A percentile compares a stretch with the other conserved stretches of the same genome.
These are phyloP conservation scores for Laticauda laticaudata DNA, from an alignment of 2,113 vertebrate species.

Conservation along the genomic window DNA sequence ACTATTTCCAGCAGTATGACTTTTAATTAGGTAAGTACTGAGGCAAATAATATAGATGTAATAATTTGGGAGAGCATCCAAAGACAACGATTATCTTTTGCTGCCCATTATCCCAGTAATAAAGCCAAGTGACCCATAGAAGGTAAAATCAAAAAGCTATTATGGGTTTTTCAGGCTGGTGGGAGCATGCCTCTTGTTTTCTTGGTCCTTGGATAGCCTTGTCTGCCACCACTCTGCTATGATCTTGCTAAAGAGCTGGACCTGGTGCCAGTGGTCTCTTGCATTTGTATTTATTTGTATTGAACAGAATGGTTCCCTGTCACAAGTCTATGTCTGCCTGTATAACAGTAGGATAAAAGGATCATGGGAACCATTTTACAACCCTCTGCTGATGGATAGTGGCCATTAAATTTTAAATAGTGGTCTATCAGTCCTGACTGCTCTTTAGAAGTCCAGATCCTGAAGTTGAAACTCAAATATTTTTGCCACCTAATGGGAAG, in stretches of 20 bases:
- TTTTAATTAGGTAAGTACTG: slow-evolving; percentile 8
- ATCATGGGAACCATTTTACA: background rate
- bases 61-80: background rate
- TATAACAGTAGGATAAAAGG: background rate
- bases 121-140: background rate
- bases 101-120: background rate
- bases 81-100: background rate
- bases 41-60: background rate
- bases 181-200: background rate
- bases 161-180: background rate
- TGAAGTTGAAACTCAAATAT: too few relatives aligned
- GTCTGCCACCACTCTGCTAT: background rate
- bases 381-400: background rate
- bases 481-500: too few relatives aligned
- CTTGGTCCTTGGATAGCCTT: background rate
- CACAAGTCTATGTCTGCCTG: background rate
- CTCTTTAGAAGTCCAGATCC: too few relatives aligned
- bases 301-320: background rate
- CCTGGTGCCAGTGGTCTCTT: background rate
- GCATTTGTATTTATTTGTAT: background rate
- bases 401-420: background rate
- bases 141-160: background rate
- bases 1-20: background rate
- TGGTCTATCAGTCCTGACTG: background rate
- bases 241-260: background rate